Percentiles rank a stretch among this genome's conserved stretches.
These are phyloP conservation scores for Rhineura floridana DNA, from an alignment of 2,113 vertebrate species.

Conservation along the genomic window DNA sequence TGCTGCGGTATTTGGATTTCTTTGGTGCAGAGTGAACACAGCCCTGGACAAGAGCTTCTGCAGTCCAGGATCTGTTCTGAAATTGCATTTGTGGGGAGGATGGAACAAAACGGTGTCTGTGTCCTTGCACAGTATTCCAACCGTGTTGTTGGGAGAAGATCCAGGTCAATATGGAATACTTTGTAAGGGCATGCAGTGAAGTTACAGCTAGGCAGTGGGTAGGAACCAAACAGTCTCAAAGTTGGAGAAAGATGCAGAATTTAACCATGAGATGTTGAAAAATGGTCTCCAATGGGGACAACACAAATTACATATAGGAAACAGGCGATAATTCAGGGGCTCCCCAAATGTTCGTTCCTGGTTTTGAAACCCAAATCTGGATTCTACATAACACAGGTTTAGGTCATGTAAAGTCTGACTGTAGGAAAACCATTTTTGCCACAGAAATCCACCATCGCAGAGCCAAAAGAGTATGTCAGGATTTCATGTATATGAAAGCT, in stretches of 20 bases:
- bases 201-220: not conserved
- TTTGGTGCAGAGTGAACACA: not conserved
- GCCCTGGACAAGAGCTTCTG: not conserved
- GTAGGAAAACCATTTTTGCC: not conserved
- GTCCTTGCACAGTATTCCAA: not conserved
- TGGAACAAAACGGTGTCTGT: not conserved
- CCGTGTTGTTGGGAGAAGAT: not conserved
- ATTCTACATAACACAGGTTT: not conserved
- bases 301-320: not conserved
- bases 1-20: not conserved
- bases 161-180: not conserved
- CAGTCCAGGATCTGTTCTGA: not conserved
- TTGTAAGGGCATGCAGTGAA: not conserved
- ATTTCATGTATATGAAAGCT: not conserved
- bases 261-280: not conserved
- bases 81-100: not conserved
- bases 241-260: not conserved
- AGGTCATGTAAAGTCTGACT: not conserved
- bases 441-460: no score
- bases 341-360: not conserved
- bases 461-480: not conserved
- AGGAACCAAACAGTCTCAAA: not conserved
- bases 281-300: not conserved
- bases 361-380: not conserved
- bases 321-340: not conserved